These are phyloP conservation scores for Saxidomus purpurata DNA, from an alignment of 1,140 invertebrate species.

Conservation along the genomic window DNA sequence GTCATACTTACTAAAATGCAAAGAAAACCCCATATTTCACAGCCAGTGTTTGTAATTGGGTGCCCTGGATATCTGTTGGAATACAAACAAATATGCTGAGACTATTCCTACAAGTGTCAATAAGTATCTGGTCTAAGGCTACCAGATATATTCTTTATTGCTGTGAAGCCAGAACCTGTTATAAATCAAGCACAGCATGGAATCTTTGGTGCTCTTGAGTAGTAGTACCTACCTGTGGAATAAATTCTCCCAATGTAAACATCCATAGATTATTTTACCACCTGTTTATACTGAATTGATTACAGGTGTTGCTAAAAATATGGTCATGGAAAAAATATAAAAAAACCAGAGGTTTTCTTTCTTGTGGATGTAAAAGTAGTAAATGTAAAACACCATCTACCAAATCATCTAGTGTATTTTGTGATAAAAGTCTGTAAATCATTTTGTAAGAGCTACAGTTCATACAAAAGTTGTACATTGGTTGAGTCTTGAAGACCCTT, in stretches of 20 bases:
- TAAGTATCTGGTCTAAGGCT: not conserved
- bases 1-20: too few species aligned
- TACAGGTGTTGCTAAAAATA: conserved; percentile 4
- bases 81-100: conserved; percentile 5
- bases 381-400: too few species aligned
- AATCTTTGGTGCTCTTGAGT: not conserved
- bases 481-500: too few species aligned
- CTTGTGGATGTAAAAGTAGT: too few species aligned
- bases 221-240: conserved; percentile 16
- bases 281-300: conserved; percentile 34
- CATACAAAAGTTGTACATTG: too few species aligned
- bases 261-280: conserved; percentile 15
- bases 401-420: too few species aligned
- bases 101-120: conserved; percentile 23
- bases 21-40: too few species aligned
- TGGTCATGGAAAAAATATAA: not conserved
- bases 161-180: conserved; percentile 26
- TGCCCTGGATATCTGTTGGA: not conserved
- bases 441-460: too few species aligned
- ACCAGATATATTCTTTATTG: conserved; percentile 24
- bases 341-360: not conserved
- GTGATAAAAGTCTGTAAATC: too few species aligned
- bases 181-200: conserved; percentile 39
- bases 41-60: not conserved
- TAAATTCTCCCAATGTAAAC: conserved; percentile 3